Evolutionary conservation across 2,888 invertebrate genomes (phyloP).

Genomic region (Sesia bembeciformis): DNA sequence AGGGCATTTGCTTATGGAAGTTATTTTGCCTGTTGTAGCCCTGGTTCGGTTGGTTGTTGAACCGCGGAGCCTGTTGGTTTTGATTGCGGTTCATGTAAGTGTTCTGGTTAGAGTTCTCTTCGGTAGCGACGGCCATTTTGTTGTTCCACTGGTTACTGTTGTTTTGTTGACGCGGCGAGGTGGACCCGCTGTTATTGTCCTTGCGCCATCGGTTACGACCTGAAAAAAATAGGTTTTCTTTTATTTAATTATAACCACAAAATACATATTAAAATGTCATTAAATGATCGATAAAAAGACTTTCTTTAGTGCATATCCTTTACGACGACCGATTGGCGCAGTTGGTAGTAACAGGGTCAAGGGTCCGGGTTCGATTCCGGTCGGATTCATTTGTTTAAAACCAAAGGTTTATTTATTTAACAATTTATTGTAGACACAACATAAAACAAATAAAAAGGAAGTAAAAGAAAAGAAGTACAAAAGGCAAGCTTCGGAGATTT

Average conservation of each 20-base stretch:
- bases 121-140: conserved; percentile 51
- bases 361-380: no score
- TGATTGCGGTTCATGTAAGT: conserved; percentile 46
- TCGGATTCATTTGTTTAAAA: no score
- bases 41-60: conserved; percentile 56
- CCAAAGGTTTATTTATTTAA: no score
- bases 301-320: no score
- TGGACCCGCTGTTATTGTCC: conserved; percentile 65
- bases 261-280: not conserved
- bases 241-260: not conserved
- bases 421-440: no score
- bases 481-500: no score
- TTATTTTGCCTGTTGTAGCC: conserved; percentile 61
- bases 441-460: no score
- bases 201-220: conserved; percentile 78
- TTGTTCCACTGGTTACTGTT: conserved; percentile 67
- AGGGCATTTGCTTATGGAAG: conserved; percentile 70
- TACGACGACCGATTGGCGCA: no score
- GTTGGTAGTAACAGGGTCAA: no score
- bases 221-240: conserved; percentile 15
- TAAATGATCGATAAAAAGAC: no score
- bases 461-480: no score
- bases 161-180: conserved; percentile 61
- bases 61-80: conserved; percentile 65
- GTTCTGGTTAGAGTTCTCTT: conserved; percentile 41